Evolutionary conservation across 2,888 invertebrate species (phyloP).

Genomic region (Brassicogethes aeneus): DNA sequence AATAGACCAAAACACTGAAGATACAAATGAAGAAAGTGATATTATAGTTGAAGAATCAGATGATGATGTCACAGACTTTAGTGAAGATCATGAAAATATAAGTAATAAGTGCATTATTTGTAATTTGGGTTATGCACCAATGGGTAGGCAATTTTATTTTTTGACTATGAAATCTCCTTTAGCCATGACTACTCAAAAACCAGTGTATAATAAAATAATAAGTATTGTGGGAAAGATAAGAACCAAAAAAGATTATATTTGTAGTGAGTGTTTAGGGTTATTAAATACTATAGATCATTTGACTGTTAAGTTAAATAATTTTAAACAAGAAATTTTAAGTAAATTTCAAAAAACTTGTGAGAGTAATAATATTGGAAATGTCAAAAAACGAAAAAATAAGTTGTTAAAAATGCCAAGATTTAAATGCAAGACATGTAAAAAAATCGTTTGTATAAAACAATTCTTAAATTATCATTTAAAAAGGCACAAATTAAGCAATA

Average conservation of each 20-base stretch:
- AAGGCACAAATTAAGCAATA: constrained; percentile 26
- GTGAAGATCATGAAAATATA: constrained; percentile 26
- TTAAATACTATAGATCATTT: constrained; percentile 39
- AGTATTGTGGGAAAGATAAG: constrained; percentile 25
- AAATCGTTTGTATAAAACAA: constrained; percentile 26
- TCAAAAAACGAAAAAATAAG: constrained; percentile 12
- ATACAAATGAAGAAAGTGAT: constrained; percentile 36
- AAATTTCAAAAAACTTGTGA: constrained; percentile 30
- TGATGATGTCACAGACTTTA: constrained; percentile 30
- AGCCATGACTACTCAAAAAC: constrained; percentile 36
- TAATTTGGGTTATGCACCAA: constrained; percentile 30
- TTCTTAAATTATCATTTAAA: constrained; percentile 28
- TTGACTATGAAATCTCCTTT: constrained; percentile 33
- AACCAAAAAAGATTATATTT: constrained; percentile 29
- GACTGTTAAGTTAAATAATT: constrained; percentile 32
- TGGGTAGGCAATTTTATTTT: constrained; percentile 35
- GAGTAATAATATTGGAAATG: constrained; percentile 16
- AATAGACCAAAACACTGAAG: constrained; percentile 28
- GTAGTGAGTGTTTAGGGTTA: constrained; percentile 36
- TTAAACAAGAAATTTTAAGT: constrained; percentile 28
- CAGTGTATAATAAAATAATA: constrained; percentile 30
- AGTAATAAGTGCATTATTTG: constrained; percentile 34
- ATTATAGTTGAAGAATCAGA: constrained; percentile 39
- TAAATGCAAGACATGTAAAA: constrained; percentile 33
- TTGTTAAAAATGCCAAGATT: constrained; percentile 16